Evolutionary conservation across 1,140 invertebrate genomes (phyloP).

Genomic region (Caligus rogercresseyi): DNA sequence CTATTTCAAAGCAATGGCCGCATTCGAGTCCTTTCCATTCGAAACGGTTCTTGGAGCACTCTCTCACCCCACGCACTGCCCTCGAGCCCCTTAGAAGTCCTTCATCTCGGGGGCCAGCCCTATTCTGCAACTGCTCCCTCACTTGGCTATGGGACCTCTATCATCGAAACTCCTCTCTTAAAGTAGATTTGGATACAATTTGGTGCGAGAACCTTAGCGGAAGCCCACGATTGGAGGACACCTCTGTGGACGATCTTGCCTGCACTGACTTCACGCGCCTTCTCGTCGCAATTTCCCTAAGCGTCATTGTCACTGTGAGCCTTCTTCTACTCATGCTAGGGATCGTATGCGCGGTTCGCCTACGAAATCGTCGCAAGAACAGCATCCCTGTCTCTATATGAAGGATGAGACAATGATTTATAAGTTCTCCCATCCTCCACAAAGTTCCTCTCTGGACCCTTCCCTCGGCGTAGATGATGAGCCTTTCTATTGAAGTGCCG

Average conservation of each 20-base stretch:
- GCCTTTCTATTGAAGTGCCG: constrained; percentile 17
- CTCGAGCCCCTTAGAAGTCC: neutral
- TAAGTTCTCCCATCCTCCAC: neutral
- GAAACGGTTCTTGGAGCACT: constrained; percentile 3
- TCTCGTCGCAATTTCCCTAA: constrained; percentile 1
- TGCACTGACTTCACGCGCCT: constrained; percentile 4
- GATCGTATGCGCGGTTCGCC: neutral
- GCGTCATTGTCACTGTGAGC: constrained; percentile 11
- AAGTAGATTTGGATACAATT: neutral
- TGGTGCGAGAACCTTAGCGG: neutral
- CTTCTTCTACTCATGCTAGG: neutral
- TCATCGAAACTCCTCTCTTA: neutral
- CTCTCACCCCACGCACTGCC: constrained; percentile 7
- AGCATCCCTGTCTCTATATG: neutral
- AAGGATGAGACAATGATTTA: constrained; percentile 18
- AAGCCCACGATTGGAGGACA: neutral
- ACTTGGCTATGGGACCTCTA: constrained; percentile 17
- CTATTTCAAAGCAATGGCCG: neutral
- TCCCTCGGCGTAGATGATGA: neutral
- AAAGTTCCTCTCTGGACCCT: neutral
- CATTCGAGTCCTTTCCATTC: neutral
- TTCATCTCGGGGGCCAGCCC: constrained; percentile 3
- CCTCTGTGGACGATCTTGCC: constrained; percentile 1
- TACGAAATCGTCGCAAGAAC: neutral
- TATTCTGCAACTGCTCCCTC: constrained; percentile 13